Base-by-base conservation (phyloP, 2,113 vertebrate genomes). In the Microtus richardsoni region DNA sequence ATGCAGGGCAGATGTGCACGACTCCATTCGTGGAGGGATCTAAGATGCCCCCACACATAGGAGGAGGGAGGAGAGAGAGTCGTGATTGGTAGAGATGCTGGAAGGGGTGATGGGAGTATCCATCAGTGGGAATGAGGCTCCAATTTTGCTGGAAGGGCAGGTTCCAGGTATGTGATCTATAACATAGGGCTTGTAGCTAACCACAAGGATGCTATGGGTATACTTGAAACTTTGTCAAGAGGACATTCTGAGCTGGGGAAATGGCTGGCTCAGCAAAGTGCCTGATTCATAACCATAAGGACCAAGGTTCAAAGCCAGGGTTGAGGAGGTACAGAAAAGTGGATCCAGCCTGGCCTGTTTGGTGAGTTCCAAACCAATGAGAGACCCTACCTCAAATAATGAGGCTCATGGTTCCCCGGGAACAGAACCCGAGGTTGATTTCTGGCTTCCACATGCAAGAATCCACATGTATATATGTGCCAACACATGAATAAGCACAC, bases 151-250 rank as follows among this genome's bases (percentile, higher is more conserved):
- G 21, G 8, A 54, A 6, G 41, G 33, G 17, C 5, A 1, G 21
- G 24, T 2, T 62, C 13, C 39, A 33, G 73, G 3, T 10, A 3
- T 5, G 2, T 36, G 7, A 26, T 2, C 24, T 17, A 3, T 2
- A 17, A 9, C 33, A 0, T 0, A 0, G 39, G 7, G 12, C 14
- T 80, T 24, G 49, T 5, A 41, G 68, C 0, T 7, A 41, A 8
- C 54, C 5, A 14, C 0, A 13, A 13, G 2, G 44, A 41, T 3
- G 13, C 47, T 6, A 28, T 33, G 60, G n/a, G 19, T 64, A 64
- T 8, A 54, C 26, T 19, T 2, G 22, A 13, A 11, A 60, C 52
- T 64, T 28, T 22, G 74, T 73, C 22, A 39, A 28, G 24, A 64
- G 80, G 80, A 39, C 13, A 10, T 84, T 9, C 26, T 84, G 16